phyloP scores from a whole-genome alignment of 2,888 invertebrate genomes.

The Laothoe populi region DNA sequence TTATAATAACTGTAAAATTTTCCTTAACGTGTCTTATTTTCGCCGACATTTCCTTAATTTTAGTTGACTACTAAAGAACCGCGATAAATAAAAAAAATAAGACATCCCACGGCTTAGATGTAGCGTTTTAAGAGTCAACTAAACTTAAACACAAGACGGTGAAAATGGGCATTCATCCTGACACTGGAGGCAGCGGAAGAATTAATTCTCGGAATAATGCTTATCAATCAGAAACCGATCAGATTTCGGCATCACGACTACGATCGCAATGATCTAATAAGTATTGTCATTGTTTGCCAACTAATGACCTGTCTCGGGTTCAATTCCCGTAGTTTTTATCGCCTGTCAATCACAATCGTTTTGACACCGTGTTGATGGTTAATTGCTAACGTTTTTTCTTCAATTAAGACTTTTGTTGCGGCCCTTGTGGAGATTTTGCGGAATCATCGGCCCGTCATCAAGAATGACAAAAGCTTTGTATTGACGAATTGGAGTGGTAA shows the following conservation, averaged over 20 bases:
- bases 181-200: not conserved
- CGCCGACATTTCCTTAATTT: too few relatives aligned
- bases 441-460: constrained; percentile 32
- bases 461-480: constrained; percentile 30
- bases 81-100: too few relatives aligned
- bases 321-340: not conserved
- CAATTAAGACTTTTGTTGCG: constrained; percentile 54
- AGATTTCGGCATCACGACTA: constrained; percentile 28
- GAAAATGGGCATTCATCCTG: not conserved
- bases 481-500: too few relatives aligned
- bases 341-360: constrained; percentile 48
- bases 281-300: constrained; percentile 22
- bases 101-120: too few relatives aligned
- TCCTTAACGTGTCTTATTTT: too few relatives aligned
- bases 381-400: constrained; percentile 56
- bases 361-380: constrained; percentile 54
- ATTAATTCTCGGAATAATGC: not conserved
- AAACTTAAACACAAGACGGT: not conserved
- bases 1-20: too few relatives aligned
- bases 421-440: constrained; percentile 51
- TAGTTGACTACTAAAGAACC: too few relatives aligned
- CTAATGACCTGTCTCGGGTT: constrained; percentile 19
- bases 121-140: not conserved
- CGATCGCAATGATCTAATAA: constrained; percentile 18
- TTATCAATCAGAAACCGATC: constrained; percentile 19